Evolutionary conservation across 2,113 vertebrate genomes (phyloP).

Genomic region (Podocnemis expansa): DNA sequence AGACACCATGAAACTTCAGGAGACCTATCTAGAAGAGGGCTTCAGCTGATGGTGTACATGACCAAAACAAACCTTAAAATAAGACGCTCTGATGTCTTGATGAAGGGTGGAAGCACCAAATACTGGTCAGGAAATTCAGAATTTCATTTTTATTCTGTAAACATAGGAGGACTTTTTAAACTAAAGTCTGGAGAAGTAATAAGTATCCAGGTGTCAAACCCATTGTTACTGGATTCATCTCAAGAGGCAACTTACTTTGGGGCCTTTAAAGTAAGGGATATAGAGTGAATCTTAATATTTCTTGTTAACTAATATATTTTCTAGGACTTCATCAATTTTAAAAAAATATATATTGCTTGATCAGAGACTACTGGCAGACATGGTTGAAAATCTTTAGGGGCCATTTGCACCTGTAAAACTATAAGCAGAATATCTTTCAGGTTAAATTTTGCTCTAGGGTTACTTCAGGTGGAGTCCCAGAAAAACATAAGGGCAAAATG

Average conservation of each 20-base stretch:
- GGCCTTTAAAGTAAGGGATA: conserved; percentile 90
- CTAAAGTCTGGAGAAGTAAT: conserved; percentile 87
- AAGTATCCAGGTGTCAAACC: conserved; percentile 90
- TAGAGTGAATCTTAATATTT: conserved; percentile 75
- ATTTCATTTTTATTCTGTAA: conserved; percentile 95
- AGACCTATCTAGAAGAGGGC: conserved; percentile 76
- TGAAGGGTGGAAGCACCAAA: conserved; percentile 93
- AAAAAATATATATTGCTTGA: conserved; percentile 18
- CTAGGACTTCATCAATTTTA: not conserved
- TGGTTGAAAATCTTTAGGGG: conserved; percentile 10
- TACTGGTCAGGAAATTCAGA: conserved; percentile 84
- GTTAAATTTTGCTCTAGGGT: not conserved
- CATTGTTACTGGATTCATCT: conserved; percentile 87
- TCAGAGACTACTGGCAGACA: conserved; percentile 60
- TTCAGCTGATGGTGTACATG: conserved; percentile 93
- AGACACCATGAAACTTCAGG: conserved; percentile 83
- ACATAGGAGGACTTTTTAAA: conserved; percentile 89
- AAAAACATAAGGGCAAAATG: not conserved
- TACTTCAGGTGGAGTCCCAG: accelerated
- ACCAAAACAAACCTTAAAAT: conserved; percentile 86
- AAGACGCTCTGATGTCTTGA: conserved; percentile 78
- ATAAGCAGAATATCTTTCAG: not conserved
- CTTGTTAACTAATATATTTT: not conserved
- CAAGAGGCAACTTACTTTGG: conserved; percentile 94
- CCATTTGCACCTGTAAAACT: not conserved